phyloP scores from a whole-genome alignment of 2,113 vertebrate genomes.

The Spea bombifrons region DNA sequence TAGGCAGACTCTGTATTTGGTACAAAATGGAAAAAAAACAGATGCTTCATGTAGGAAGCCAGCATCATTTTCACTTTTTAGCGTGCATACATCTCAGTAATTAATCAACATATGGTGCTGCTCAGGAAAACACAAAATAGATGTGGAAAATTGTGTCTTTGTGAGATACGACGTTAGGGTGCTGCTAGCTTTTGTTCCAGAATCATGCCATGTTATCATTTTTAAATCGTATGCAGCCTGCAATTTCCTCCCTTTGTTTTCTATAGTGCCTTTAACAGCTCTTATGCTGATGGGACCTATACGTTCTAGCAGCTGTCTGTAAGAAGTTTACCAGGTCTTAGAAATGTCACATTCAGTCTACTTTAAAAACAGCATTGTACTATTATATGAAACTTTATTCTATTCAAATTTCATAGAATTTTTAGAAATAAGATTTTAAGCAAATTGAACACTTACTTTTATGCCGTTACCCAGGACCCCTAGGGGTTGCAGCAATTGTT shows the following conservation, averaged over 20 bases:
- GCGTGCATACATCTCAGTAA: not conserved
- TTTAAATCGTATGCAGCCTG: not conserved
- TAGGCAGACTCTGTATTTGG: not conserved
- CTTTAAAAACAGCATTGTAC: too few species aligned
- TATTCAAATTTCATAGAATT: too few species aligned
- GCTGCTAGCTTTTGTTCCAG: not conserved
- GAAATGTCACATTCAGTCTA: too few species aligned
- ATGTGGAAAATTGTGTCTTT: constrained; percentile 1
- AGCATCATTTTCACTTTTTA: not conserved
- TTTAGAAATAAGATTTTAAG: too few species aligned
- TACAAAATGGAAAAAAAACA: constrained; percentile 1
- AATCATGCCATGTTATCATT: not conserved
- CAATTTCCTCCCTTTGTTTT: not conserved
- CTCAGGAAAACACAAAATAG: constrained; percentile 31
- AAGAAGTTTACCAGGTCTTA: too few species aligned
- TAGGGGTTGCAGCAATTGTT: too few species aligned
- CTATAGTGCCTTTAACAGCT: not conserved
- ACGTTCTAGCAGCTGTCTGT: too few species aligned
- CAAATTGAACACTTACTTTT: too few species aligned
- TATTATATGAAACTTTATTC: too few species aligned
- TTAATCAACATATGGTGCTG: constrained; percentile 27
- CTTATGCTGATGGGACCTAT: not conserved
- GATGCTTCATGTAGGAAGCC: constrained; percentile 19
- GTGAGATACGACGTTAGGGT: not conserved
- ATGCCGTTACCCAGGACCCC: too few species aligned